phyloP scores from a whole-genome alignment of 2,888 invertebrate genomes.

The Agriotes lineatus region DNA sequence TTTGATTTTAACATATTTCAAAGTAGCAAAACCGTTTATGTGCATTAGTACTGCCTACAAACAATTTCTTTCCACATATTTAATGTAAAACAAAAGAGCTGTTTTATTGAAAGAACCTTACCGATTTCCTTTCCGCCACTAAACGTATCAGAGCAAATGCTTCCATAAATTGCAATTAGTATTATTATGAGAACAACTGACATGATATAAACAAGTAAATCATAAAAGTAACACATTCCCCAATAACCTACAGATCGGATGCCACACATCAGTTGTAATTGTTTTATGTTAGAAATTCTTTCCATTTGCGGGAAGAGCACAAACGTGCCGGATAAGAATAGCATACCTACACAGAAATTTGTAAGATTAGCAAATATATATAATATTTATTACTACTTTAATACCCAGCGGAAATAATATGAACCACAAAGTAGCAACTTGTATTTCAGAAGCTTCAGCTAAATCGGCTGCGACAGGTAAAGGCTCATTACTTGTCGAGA shows the following conservation, averaged over 20 bases:
- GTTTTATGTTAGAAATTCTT: slow-evolving; percentile 72
- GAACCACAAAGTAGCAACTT: slow-evolving; percentile 55
- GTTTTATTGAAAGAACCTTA: too few relatives aligned
- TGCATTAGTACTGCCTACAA: too few relatives aligned
- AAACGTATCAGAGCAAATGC: slow-evolving; percentile 7
- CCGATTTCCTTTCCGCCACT: slow-evolving; percentile 54
- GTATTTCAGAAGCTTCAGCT: slow-evolving; percentile 51
- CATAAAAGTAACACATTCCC: slow-evolving; percentile 66
- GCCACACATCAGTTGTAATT: slow-evolving; percentile 77
- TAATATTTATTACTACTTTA: slow-evolving; percentile 37
- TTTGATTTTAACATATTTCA: too few relatives aligned
- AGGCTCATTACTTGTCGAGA: slow-evolving; percentile 60
- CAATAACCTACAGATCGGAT: slow-evolving; percentile 74
- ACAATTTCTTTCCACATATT: too few relatives aligned
- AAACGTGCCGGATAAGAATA: slow-evolving; percentile 68
- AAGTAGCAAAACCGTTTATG: too few relatives aligned
- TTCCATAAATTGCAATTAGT: slow-evolving; percentile 1
- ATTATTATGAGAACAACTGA: too few relatives aligned
- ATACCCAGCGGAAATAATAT: slow-evolving; percentile 60
- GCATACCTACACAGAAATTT: slow-evolving; percentile 57
- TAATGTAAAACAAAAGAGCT: too few relatives aligned
- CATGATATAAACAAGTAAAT: too few relatives aligned
- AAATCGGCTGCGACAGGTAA: slow-evolving; percentile 50
- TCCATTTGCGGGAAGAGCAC: slow-evolving; percentile 75
- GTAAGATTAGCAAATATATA: too few relatives aligned